Evolutionary conservation across 2,797 vertebrate genomes (phyloP).

Genomic region (Rhabdophis nuchalis): DNA sequence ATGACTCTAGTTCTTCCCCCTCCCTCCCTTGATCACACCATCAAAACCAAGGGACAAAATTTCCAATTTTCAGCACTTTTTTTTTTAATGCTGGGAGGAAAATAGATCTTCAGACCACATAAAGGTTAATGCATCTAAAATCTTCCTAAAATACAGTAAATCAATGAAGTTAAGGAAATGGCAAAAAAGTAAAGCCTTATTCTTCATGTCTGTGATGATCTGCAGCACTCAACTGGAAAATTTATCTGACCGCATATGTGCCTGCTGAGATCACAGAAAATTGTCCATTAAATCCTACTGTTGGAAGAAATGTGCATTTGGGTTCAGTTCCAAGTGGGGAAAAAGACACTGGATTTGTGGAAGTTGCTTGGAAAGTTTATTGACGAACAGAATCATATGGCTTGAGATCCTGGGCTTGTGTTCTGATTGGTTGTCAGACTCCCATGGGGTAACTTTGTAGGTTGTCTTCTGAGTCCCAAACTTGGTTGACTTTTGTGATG

Average conservation of each 20-base stretch:
- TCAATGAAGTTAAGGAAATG: background rate
- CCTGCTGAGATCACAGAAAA: background rate
- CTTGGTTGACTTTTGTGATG: too few relatives aligned
- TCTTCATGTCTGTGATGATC: background rate
- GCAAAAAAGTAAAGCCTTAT: background rate
- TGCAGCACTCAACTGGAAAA: background rate
- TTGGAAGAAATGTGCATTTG: too few relatives aligned
- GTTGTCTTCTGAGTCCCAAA: too few relatives aligned
- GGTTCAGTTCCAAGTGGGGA: too few relatives aligned
- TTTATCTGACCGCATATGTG: background rate
- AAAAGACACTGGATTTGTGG: too few relatives aligned
- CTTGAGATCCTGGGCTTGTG: too few relatives aligned
- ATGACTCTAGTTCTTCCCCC: background rate
- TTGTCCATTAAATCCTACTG: background rate
- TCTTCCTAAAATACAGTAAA: background rate
- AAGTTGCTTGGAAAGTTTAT: too few relatives aligned
- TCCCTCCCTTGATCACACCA: background rate
- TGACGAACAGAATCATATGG: too few relatives aligned
- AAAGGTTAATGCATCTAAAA: background rate
- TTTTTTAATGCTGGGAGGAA: background rate
- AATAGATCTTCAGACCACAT: background rate
- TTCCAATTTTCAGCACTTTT: background rate
- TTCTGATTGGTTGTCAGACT: too few relatives aligned
- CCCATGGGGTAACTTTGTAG: too few relatives aligned
- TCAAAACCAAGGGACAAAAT: background rate